phyloP scores from a whole-genome alignment of 2,888 invertebrate species.

The Listrodromus nycthemerus region DNA sequence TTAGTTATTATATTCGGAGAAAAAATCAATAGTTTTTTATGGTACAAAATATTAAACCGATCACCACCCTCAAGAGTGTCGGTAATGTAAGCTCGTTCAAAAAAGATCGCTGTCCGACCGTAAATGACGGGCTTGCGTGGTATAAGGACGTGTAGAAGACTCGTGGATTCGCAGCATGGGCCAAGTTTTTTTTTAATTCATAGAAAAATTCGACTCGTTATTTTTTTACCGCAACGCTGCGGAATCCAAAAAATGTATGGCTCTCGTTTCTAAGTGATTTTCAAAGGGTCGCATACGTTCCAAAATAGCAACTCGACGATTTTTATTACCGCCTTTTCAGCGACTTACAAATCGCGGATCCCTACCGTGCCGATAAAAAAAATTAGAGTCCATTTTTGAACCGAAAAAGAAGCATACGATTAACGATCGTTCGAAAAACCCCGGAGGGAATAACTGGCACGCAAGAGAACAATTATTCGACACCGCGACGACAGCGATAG shows the following conservation, averaged over 20 bases:
- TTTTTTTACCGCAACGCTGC: background rate
- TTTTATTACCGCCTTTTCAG: background rate
- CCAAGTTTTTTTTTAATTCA: background rate
- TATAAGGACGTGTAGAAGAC: slow-evolving; percentile 34
- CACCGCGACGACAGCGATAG: background rate
- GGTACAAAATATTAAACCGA: slow-evolving; percentile 37
- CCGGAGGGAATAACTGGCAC: background rate
- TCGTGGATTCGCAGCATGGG: slow-evolving; percentile 24
- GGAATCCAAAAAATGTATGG: background rate
- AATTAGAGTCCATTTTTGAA: background rate
- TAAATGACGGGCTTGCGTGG: background rate
- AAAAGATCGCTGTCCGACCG: slow-evolving; percentile 29
- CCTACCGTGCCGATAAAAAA: background rate
- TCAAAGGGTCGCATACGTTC: background rate
- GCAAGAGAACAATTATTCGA: background rate
- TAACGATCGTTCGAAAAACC: background rate
- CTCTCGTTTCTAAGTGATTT: background rate
- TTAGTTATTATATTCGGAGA: slow-evolving; percentile 6
- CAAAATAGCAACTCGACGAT: background rate
- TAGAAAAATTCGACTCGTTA: background rate
- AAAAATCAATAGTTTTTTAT: slow-evolving; percentile 15
- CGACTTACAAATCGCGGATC: background rate
- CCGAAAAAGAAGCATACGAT: background rate
- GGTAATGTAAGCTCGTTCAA: slow-evolving; percentile 42
- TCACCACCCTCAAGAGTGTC: background rate